phyloP scores from a whole-genome alignment of 2,113 vertebrate species.

The Oophaga pumilio region DNA sequence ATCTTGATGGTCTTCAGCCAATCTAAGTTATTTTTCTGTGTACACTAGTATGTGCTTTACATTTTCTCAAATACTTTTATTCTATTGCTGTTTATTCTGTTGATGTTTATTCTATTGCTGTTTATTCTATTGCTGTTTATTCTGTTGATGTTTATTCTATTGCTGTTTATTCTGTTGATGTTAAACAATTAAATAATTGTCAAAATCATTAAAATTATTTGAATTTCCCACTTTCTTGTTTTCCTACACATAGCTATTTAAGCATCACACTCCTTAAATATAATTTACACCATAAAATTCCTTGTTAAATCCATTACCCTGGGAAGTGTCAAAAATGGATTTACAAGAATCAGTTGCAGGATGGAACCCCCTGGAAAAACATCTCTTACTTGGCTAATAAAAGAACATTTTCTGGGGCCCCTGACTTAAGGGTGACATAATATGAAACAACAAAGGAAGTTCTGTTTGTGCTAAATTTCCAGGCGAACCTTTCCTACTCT shows the following conservation, averaged over 20 bases:
- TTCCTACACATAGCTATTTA: neutral
- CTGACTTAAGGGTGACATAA: neutral
- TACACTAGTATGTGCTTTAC: no score
- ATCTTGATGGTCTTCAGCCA: no score
- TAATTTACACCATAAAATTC: neutral
- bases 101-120: no score
- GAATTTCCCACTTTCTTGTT: neutral
- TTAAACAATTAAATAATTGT: no score
- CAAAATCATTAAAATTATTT: no score
- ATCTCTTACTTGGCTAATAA: neutral
- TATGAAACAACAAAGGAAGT: constrained; percentile 5
- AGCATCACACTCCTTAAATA: neutral
- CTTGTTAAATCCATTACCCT: neutral
- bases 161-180: no score
- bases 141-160: no score
- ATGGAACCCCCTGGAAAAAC: neutral
- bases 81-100: no score
- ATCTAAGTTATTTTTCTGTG: no score
- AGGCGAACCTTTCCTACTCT: constrained; percentile 15
- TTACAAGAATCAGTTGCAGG: neutral
- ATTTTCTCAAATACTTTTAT: no score
- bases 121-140: no score
- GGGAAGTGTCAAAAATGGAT: constrained; percentile 9
- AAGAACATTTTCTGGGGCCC: neutral
- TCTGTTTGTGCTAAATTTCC: neutral